Conservation (phyloP, 2,113 vertebrate genomes). For the Grammomys dolichurus region DNA sequence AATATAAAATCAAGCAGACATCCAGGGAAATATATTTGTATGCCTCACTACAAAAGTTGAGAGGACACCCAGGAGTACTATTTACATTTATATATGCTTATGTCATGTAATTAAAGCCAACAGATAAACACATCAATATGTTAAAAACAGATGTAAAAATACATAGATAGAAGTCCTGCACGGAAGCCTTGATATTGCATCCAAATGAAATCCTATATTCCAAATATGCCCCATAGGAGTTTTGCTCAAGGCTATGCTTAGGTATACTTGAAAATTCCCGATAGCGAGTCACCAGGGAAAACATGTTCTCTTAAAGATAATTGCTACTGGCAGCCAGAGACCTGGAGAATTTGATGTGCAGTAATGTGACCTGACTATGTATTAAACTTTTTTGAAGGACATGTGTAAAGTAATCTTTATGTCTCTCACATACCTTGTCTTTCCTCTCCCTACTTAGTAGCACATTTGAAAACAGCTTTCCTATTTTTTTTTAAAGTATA, state of each 20-base stretch:
- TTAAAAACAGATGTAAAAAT: conserved; percentile 89
- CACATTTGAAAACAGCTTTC: conserved; percentile 86
- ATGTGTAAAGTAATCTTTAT: conserved; percentile 90
- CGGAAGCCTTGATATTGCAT: conserved; percentile 87
- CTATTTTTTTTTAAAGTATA: conserved; percentile 78
- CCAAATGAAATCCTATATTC: conserved; percentile 89
- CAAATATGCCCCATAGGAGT: conserved; percentile 89
- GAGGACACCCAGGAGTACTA: conserved; percentile 71
- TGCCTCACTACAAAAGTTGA: conserved; percentile 72
- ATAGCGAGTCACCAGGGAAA: conserved; percentile 91
- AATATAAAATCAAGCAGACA: conserved; percentile 30
- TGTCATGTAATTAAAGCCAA: conserved; percentile 87
- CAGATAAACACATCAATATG: conserved; percentile 89
- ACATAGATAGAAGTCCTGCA: conserved; percentile 86
- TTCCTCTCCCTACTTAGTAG: conserved; percentile 75
- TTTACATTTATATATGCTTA: conserved; percentile 86
- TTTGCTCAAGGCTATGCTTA: conserved; percentile 93
- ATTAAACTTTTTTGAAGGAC: conserved; percentile 96
- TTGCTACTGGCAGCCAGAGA: conserved; percentile 95
- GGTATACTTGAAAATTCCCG: conserved; percentile 90
- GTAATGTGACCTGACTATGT: conserved; percentile 94
- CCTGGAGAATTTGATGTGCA: conserved; percentile 92
- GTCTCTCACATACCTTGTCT: conserved; percentile 84
- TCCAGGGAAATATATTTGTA: conserved; percentile 57
- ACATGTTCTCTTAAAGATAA: conserved; percentile 96